These are phyloP conservation scores for Rhombomys opimus DNA, from an alignment of 2,113 vertebrate genomes.

Conservation along the genomic window DNA sequence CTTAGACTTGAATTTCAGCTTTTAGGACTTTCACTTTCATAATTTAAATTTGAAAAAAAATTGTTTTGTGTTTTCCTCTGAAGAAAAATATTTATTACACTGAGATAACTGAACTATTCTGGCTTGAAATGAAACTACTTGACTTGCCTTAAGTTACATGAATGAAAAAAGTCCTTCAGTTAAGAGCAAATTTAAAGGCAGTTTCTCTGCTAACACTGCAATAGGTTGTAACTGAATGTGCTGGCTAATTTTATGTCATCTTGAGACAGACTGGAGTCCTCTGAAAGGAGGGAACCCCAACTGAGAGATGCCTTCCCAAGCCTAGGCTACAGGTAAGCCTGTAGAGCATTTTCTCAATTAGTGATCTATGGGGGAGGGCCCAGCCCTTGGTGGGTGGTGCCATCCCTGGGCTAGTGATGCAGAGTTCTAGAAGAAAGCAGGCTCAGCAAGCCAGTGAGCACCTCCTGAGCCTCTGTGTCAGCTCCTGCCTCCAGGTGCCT, in stretches of 20 bases:
- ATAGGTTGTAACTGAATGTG: constrained; percentile 9
- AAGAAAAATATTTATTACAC: constrained; percentile 27
- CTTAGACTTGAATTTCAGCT: constrained; percentile 49
- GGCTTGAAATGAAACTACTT: constrained; percentile 46
- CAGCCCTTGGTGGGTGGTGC: background rate
- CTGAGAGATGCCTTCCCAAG: background rate
- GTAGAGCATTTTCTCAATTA: background rate
- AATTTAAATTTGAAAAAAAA: constrained; percentile 52
- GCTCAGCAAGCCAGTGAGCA: background rate
- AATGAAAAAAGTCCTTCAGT: constrained; percentile 32
- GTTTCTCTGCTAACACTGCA: constrained; percentile 55
- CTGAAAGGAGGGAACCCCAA: background rate
- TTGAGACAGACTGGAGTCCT: background rate
- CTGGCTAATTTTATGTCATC: background rate
- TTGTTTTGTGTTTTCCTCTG: constrained; percentile 45
- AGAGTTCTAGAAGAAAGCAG: background rate
- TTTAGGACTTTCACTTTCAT: constrained; percentile 63
- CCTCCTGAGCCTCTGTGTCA: background rate
- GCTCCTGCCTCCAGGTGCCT: background rate
- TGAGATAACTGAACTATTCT: constrained; percentile 36
- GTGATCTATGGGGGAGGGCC: background rate
- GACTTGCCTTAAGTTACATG: constrained; percentile 26
- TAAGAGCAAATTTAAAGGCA: constrained; percentile 53
- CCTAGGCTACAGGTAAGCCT: background rate
- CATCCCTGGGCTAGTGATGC: background rate